Percentiles rank a stretch among this genome's conserved stretches.
Evolutionary conservation across 1,140 invertebrate genomes (phyloP).

Genomic region (Drosophila repleta): DNA sequence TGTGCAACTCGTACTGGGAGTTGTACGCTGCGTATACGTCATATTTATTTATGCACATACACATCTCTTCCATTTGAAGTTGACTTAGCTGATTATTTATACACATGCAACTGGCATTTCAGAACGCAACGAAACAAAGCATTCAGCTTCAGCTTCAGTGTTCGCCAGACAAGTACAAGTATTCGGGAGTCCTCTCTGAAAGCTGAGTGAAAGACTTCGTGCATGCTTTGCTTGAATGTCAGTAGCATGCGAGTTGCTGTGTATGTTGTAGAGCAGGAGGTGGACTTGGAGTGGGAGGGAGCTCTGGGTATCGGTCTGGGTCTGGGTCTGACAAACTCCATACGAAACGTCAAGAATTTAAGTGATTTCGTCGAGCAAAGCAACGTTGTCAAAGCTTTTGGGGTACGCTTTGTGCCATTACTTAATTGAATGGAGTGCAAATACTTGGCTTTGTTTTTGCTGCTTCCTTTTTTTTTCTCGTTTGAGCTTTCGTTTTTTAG

Average conservation of each 20-base stretch:
- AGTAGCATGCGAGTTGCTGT: slow-evolving; percentile 33
- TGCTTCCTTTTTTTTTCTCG: slow-evolving; percentile 7
- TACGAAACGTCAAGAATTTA: slow-evolving; percentile 67
- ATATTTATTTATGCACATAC: slow-evolving; percentile 6
- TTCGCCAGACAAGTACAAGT: slow-evolving; percentile 41
- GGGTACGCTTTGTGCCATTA: slow-evolving; percentile 54
- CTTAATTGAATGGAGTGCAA: slow-evolving; percentile 77
- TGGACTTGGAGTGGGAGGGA: background rate
- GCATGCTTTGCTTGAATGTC: slow-evolving; percentile 56
- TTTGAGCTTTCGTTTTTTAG: slow-evolving; percentile 30
- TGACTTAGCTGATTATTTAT: slow-evolving; percentile 60
- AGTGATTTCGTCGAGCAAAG: slow-evolving; percentile 60
- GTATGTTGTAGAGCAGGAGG: background rate
- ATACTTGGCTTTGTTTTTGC: slow-evolving; percentile 68
- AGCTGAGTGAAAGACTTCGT: slow-evolving; percentile 50
- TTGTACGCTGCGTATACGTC: slow-evolving; percentile 27
- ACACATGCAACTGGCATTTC: slow-evolving; percentile 72
- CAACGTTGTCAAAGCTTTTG: slow-evolving; percentile 44
- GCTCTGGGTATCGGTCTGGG: background rate
- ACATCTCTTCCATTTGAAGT: slow-evolving; percentile 43
- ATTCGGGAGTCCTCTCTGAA: slow-evolving; percentile 39
- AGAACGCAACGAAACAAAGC: slow-evolving; percentile 57
- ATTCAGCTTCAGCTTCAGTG: slow-evolving; percentile 34
- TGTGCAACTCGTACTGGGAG: slow-evolving; percentile 3
- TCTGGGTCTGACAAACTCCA: background rate